Evolutionary conservation across 2,113 vertebrate genomes (phyloP), one percentile per base, ranked within the genome.

Genomic region (Sturnira hondurensis): DNA sequence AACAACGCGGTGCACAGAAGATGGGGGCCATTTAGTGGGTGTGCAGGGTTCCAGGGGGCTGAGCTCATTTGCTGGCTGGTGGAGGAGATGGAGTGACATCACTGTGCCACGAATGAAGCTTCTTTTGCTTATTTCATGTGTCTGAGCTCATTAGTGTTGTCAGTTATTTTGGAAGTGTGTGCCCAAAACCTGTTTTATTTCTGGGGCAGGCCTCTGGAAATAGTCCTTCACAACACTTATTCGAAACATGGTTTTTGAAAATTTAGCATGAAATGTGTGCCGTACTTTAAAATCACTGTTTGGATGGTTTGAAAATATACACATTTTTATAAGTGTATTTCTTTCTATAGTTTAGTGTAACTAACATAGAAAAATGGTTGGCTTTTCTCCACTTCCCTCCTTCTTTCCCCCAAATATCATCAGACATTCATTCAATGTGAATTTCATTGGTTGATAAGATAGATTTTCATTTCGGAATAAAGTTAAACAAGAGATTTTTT

Each of bases 131-230:
- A 16, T 78, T 94, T 97, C 87, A 92, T 1, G 31, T 24, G 77
- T 11, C 36, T 63, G 93, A 92, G 68, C 63, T 96, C 92, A 85
- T 95, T 78, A 88, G 61, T 76, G 78, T 91, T 94, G 96, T 84
- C 94, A 91, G 86, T 70, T 84, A 61, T 22, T 73, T 82, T 88
- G 33, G 58, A 91, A 80, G 33, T 56, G 38, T 89, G 68, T 81
- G 77, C 38, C 12, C n/a, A 80, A 95, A 96, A 94, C 93, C 93
- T 96, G 96, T 95, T 97, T 95, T 71, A 85, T 85, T 95, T 97
- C 89, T 95, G 52, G 77, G 31, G 63, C 16, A 93, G 47, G 31
- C 56, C 86, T 76, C 68, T 76, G 95, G 96, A 97, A 97, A 94
- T 28, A 56, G n/a, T 80, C 88, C 68, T 84, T 93, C 41, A 67